Conservation (phyloP, 2,113 vertebrate species). For the Glaucidium brasilianum region DNA sequence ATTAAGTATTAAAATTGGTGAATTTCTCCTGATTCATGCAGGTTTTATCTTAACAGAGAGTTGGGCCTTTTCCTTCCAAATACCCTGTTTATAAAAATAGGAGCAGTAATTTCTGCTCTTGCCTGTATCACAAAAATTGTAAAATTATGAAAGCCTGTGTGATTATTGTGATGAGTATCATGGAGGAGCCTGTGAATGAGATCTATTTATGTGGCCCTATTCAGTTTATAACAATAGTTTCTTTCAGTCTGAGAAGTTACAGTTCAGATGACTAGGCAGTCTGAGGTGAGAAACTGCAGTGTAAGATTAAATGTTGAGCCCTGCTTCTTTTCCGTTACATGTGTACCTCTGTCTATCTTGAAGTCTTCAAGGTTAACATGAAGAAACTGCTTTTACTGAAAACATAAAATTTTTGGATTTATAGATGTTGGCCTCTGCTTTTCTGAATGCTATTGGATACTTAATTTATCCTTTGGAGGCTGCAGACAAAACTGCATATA, state of each 20-base stretch:
- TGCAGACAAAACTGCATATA: not conserved
- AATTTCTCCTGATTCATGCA: not conserved
- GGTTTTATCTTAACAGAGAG: not conserved
- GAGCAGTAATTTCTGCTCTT: not conserved
- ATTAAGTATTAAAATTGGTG: not conserved
- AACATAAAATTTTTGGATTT: not conserved
- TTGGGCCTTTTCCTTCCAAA: not conserved
- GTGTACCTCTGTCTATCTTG: not conserved
- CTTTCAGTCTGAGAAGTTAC: not conserved
- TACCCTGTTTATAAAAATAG: not conserved
- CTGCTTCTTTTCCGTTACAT: not conserved
- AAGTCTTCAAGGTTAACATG: not conserved
- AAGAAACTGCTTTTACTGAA: not conserved
- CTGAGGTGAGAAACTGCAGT: not conserved
- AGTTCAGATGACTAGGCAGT: not conserved
- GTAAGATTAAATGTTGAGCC: not conserved
- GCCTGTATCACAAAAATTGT: not conserved
- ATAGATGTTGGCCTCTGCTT: not conserved
- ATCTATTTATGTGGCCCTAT: not conserved
- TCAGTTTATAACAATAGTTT: not conserved
- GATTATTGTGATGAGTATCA: rapidly evolving
- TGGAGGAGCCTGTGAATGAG: not conserved
- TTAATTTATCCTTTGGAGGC: not conserved
- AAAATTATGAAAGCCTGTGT: not conserved
- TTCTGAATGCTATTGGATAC: not conserved